Base-by-base conservation (phyloP, 2,113 vertebrate species). In the Gopherus evgoodei region DNA sequence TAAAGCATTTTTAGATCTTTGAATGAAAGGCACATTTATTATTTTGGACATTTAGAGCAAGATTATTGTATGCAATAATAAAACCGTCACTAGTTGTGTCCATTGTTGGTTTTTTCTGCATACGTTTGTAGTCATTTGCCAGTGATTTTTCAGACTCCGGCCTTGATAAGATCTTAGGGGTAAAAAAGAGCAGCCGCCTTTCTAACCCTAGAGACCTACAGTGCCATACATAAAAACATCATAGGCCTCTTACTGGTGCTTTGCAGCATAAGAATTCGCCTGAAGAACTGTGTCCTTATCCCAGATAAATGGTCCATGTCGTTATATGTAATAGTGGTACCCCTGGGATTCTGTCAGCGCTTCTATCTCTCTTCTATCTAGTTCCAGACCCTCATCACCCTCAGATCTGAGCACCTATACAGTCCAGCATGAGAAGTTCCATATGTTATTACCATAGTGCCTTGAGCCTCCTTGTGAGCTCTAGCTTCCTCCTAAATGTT, bases 401-500 rank as follows among this genome's bases (percentile, higher is more conserved):
- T 62, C 93, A 86, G 56, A 92, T 90, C 53, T 90, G 79, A 81
- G 78, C 65, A 44, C 53, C 83, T 44, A 65, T n/a, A n/a, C 35
- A 72, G 72, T 17, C 14, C 8, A 27, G 35, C 13, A 53, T 78
- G 29, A 79, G 90, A 42, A 86, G 53, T 19, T 93, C 44, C n/a
- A 11, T 42, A 72, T 90, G 53, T 84, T 80, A 78, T 44, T 59
- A 85, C 47, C 87, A 76, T 59, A 85, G 84, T 90, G 65, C 94
- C 76, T 72, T 88, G 89, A 87, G 53, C 92, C 49, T 91, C 59
- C 79, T 89, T 87, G 62, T 86, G 93, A 89, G 53, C 90, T 95
- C 38, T 38, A 79, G n/a, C 90, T 96, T 91, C 89, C 87, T 91
- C 53, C 9, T 53, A 95, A 95, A 96, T 94, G 94, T 82, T 95